Evolutionary conservation across 2,888 invertebrate genomes (phyloP).

Genomic region (Glyphotaelius pellucidus): DNA sequence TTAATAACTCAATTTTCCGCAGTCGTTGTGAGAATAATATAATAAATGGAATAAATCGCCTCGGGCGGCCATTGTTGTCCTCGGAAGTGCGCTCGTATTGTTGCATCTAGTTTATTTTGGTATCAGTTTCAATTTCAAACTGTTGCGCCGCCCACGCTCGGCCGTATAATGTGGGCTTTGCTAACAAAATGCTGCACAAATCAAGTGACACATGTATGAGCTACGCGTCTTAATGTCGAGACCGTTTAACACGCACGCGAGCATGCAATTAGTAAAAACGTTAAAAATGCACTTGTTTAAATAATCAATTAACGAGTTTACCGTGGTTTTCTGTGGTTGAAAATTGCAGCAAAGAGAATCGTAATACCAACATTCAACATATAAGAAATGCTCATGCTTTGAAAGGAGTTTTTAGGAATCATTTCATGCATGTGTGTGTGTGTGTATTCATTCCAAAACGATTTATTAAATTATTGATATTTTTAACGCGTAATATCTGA

Average conservation of each 20-base stretch:
- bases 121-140: constrained; percentile 37
- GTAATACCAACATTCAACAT: not conserved
- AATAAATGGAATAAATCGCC: constrained; percentile 15
- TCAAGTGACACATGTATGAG: constrained; percentile 43
- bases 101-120: constrained; percentile 36
- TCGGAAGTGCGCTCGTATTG: constrained; percentile 31
- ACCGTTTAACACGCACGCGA: constrained; percentile 40
- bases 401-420: not conserved
- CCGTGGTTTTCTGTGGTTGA: not conserved
- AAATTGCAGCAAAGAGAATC: not conserved
- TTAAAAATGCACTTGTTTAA: not conserved
- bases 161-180: constrained; percentile 26
- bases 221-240: constrained; percentile 21
- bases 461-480: not conserved
- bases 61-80: constrained; percentile 41
- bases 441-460: not conserved
- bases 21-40: not conserved
- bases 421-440: not conserved
- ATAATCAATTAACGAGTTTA: not conserved
- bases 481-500: not conserved
- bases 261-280: constrained; percentile 22
- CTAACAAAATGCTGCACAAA: constrained; percentile 21
- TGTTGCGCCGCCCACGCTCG: constrained; percentile 40
- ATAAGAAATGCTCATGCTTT: not conserved
- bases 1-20: constrained; percentile 47